Evolutionary conservation across 1,140 invertebrate genomes (phyloP).

Genomic region (Drosophila bipectinata): DNA sequence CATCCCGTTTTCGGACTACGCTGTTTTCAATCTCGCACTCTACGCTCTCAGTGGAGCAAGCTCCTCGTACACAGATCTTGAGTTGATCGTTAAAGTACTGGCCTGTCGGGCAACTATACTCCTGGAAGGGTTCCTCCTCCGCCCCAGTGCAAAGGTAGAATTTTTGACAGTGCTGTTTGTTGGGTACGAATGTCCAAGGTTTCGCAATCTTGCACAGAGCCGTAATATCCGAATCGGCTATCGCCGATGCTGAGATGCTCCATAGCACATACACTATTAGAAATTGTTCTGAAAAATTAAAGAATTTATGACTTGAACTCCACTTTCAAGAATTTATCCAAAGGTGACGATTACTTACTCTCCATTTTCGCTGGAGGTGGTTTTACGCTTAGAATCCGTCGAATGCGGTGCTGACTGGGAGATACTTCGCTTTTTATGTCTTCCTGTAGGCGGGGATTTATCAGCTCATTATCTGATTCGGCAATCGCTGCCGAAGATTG

Average conservation of each 20-base stretch:
- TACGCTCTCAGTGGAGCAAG: constrained; percentile 10
- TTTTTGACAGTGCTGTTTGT: constrained; percentile 44
- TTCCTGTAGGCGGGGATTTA: constrained; percentile 31
- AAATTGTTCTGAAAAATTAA: not conserved
- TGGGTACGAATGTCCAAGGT: constrained; percentile 33
- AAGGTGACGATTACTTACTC: constrained; percentile 7
- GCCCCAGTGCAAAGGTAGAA: constrained; percentile 62
- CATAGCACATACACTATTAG: constrained; percentile 13
- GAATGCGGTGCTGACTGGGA: constrained; percentile 25
- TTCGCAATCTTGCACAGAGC: constrained; percentile 19
- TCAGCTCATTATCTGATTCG: constrained; percentile 30
- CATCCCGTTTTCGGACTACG: constrained; percentile 33
- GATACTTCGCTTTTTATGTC: constrained; percentile 31
- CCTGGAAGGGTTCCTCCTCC: constrained; percentile 28
- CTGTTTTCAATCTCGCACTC: not conserved
- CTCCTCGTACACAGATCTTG: constrained; percentile 34
- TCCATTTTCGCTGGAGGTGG: constrained; percentile 17
- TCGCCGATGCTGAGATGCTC: not conserved
- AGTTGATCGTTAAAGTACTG: constrained; percentile 46
- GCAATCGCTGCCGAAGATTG: constrained; percentile 43
- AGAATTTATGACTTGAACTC: not conserved
- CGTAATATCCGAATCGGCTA: not conserved
- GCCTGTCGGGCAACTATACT: constrained; percentile 43
- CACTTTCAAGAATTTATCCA: not conserved
- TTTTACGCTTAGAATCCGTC: constrained; percentile 16